phyloP scores from a whole-genome alignment of 2,888 invertebrate species.

The Eumacrocentrus americanus region DNA sequence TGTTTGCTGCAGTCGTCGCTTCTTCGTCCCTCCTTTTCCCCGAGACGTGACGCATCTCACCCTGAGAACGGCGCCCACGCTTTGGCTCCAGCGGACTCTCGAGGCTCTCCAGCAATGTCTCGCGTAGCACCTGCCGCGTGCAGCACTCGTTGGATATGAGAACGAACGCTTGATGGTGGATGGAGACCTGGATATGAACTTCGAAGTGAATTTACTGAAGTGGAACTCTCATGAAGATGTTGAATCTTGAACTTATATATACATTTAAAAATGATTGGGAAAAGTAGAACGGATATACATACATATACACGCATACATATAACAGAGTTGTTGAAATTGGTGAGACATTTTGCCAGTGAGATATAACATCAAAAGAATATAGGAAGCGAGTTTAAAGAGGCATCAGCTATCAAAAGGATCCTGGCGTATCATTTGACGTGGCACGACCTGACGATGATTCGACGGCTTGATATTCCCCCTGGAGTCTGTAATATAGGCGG shows the following conservation, averaged over 20 bases:
- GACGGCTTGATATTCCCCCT: conserved; percentile 26
- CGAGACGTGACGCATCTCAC: conserved; percentile 53
- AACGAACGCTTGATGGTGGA: conserved; percentile 12
- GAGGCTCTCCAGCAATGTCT: conserved; percentile 13
- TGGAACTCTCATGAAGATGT: not conserved
- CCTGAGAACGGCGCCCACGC: conserved; percentile 58
- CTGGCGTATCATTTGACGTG: conserved; percentile 41
- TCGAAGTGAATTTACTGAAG: not conserved
- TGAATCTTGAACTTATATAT: too few species aligned
- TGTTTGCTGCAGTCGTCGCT: conserved; percentile 33
- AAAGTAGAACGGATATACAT: too few species aligned
- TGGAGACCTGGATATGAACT: conserved; percentile 11
- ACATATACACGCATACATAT: too few species aligned
- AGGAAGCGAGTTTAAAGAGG: too few species aligned
- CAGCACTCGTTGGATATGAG: conserved; percentile 17
- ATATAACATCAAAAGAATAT: too few species aligned
- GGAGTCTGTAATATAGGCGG: conserved; percentile 39
- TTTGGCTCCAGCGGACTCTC: not conserved
- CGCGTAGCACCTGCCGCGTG: conserved; percentile 22
- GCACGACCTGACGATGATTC: conserved; percentile 39
- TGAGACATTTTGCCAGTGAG: too few species aligned
- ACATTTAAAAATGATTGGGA: not conserved
- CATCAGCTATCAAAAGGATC: not conserved
- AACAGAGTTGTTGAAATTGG: too few species aligned
- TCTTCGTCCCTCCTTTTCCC: conserved; percentile 33